Conservation (phyloP, 1,140 invertebrate genomes). For the Helicoverpa armigera region DNA sequence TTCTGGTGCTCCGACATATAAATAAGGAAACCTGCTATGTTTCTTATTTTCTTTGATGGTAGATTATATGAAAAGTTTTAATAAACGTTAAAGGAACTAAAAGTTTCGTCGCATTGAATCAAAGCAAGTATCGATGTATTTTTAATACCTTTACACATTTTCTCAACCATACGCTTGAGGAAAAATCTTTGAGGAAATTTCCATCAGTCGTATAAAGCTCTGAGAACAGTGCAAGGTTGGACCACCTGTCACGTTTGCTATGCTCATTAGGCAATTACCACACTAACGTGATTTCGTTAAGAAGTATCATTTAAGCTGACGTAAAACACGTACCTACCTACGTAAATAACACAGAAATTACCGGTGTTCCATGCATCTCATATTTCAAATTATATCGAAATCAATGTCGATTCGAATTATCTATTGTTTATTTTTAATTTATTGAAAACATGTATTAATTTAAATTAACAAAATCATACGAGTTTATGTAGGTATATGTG, state of each 20-base stretch:
- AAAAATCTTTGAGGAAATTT: constrained; percentile 12
- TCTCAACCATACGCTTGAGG: constrained; percentile 5
- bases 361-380: no score
- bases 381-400: no score
- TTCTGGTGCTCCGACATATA: no score
- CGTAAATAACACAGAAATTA: no score
- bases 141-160: constrained; percentile 4
- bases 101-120: constrained; percentile 10
- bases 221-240: not conserved
- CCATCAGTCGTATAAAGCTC: constrained; percentile 7
- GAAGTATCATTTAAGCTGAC: not conserved
- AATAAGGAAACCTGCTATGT: not conserved
- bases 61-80: constrained; percentile 7
- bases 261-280: constrained; percentile 20
- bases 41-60: constrained; percentile 8
- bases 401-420: no score
- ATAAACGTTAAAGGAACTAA: constrained; percentile 15
- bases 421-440: no score
- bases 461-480: no score
- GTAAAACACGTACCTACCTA: no score
- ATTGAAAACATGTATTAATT: no score
- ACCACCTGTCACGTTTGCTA: constrained; percentile 8
- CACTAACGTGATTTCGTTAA: constrained; percentile 34
- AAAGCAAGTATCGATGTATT: not conserved
- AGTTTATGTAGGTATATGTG: no score